Evolutionary conservation across 1,140 invertebrate genomes (phyloP).

Genomic region (Dermatophagoides farinae): DNA sequence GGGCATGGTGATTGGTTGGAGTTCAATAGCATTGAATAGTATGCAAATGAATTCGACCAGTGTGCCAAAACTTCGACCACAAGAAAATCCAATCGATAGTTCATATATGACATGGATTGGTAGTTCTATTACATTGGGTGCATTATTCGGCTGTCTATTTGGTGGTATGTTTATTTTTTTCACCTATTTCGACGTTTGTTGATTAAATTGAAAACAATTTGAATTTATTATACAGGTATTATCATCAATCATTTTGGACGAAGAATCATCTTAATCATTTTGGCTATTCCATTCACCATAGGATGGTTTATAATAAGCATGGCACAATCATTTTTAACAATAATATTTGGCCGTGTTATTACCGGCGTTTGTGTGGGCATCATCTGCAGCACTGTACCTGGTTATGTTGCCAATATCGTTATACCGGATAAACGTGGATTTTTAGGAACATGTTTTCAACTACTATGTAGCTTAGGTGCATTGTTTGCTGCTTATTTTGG

Average conservation of each 20-base stretch:
- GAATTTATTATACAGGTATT: not conserved
- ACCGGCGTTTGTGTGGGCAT: conserved; percentile 40
- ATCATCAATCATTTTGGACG: conserved; percentile 39
- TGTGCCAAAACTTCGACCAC: not conserved
- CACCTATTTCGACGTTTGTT: too few species aligned
- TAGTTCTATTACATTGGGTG: conserved; percentile 16
- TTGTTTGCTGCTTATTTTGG: not conserved
- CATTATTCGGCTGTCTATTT: conserved; percentile 17
- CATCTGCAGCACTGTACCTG: conserved; percentile 36
- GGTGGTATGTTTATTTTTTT: conserved; percentile 14
- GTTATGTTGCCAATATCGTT: conserved; percentile 74
- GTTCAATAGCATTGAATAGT: not conserved
- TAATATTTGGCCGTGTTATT: conserved; percentile 41
- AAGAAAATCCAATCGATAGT: not conserved
- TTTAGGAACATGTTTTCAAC: conserved; percentile 54
- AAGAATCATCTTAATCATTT: conserved; percentile 43
- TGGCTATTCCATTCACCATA: conserved; percentile 44
- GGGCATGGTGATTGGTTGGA: conserved; percentile 5
- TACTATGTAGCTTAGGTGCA: conserved; percentile 21
- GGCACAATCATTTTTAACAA: conserved; percentile 30
- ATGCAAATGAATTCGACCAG: not conserved
- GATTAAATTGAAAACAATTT: too few species aligned
- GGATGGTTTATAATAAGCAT: conserved; percentile 37
- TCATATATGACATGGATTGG: conserved; percentile 17
- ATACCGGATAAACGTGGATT: conserved; percentile 56